A percentile compares a stretch with the other conserved stretches of the same genome.
These are phyloP conservation scores for Odontesthes bonariensis DNA, from an alignment of 2,113 vertebrate genomes.

Conservation along the genomic window DNA sequence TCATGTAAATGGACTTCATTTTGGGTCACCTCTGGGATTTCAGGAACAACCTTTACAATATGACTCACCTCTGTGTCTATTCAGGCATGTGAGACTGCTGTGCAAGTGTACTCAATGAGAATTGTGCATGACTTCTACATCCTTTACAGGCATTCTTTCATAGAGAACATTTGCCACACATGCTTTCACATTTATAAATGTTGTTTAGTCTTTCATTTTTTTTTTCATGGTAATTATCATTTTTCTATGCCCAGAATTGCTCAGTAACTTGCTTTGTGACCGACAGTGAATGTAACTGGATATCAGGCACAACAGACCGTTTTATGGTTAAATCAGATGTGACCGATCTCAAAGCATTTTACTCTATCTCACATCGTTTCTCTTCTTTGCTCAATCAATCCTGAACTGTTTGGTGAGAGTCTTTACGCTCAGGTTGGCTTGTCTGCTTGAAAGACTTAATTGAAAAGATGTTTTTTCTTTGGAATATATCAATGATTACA, in stretches of 20 bases:
- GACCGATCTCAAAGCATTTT: slow-evolving; percentile 34
- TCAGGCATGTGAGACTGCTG: slow-evolving; percentile 4
- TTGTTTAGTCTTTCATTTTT: background rate
- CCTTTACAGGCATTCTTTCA: background rate
- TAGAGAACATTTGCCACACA: no score
- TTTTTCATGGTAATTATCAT: background rate
- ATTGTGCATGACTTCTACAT: slow-evolving; percentile 1
- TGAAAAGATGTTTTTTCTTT: slow-evolving; percentile 41
- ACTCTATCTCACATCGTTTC: slow-evolving; percentile 26
- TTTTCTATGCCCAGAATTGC: background rate
- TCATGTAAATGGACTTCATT: slow-evolving; percentile 51
- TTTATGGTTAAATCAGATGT: slow-evolving; percentile 51
- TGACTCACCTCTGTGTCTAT: slow-evolving; percentile 35
- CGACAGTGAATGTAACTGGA: slow-evolving; percentile 24
- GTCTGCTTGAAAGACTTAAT: slow-evolving; percentile 30
- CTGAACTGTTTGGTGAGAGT: slow-evolving; percentile 34
- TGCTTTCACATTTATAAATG: background rate
- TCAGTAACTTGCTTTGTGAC: slow-evolving; percentile 24
- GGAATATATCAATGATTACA: slow-evolving; percentile 26
- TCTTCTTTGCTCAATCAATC: background rate
- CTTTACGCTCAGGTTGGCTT: slow-evolving; percentile 35
- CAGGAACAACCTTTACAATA: slow-evolving; percentile 14
- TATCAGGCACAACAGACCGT: slow-evolving; percentile 10
- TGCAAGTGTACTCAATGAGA: background rate
- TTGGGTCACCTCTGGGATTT: slow-evolving; percentile 36